These are phyloP conservation scores for Whitmania pigra DNA, from an alignment of 1,140 invertebrate genomes.

Conservation along the genomic window DNA sequence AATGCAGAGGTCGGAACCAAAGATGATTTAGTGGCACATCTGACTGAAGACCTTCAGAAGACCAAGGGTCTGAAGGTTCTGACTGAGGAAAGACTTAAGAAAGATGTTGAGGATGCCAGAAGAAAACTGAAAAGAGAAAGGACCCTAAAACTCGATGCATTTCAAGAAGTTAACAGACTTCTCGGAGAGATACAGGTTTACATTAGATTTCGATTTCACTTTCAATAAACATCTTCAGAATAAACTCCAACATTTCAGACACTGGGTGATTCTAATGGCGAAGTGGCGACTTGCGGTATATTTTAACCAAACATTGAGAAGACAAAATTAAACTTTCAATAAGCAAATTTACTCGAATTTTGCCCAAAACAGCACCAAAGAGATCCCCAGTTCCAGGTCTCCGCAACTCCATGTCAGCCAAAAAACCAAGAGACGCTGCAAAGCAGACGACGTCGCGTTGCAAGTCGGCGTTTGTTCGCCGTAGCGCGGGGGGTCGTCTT, in stretches of 20 bases:
- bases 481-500: too few relatives aligned
- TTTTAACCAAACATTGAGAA: background rate
- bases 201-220: too few relatives aligned
- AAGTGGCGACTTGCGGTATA: background rate
- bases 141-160: conserved; percentile 36
- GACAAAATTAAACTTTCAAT: background rate
- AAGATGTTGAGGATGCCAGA: conserved; percentile 31
- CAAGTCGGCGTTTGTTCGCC: background rate
- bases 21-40: conserved; percentile 29
- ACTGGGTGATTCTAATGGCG: background rate
- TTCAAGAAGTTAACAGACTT: conserved; percentile 37
- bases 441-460: background rate
- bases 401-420: background rate
- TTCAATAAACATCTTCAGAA: too few relatives aligned
- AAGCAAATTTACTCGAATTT: background rate
- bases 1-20: conserved; percentile 34
- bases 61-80: conserved; percentile 28
- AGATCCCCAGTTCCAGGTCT: background rate
- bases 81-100: conserved; percentile 32
- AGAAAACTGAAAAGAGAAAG: conserved; percentile 36
- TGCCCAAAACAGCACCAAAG: background rate
- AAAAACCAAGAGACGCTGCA: background rate
- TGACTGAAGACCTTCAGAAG: conserved; percentile 35
- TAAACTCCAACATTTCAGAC: background rate
- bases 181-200: background rate